Evolutionary conservation across 1,140 invertebrate genomes (phyloP), one percentile per base, ranked within the genome.

Genomic region (Apis florea): DNA sequence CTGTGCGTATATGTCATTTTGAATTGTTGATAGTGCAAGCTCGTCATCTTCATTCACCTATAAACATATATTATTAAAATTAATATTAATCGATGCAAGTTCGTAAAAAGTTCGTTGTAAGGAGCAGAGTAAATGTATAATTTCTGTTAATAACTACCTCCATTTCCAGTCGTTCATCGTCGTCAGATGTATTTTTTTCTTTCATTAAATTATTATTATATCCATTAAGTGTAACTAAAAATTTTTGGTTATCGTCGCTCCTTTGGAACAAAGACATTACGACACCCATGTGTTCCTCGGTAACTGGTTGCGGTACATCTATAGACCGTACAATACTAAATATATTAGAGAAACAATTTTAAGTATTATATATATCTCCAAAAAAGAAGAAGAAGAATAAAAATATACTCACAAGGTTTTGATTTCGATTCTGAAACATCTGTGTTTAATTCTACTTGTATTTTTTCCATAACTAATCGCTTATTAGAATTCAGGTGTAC

Each of bases 251-350:
- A 68, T 93, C 86, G 74, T 93, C 89, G 70, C 89, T 91, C 75
- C 90, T 90, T 90, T 94, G 92, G 77, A 94, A 94, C 56, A 94
- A 89, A 24, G 93, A 94, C 88, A 92, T 93, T 11, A 93, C 91
- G 31, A 94, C 89, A 31, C 90, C 90, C 85, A 93, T 90, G 59
- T 93, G 91, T 51, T 94, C 93, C n/a, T 93, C 91, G 21, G 87
- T 90, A 59, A 91, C 89, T 59, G 90, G 72, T 47, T 90, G 82
- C 67, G 82, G 78, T 71, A 89, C 69, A 77, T 91, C 92, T 93
- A 80, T 12, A 81, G 73, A 90, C 77, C 79, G 79, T 72, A 79
- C 10, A 74, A 86, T 73, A 86, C 40, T 83, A 67, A 83, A 79
- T 69, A 24, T 68, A 66, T 63, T 75, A 85, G 40, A 61, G 70